Base-by-base conservation (phyloP, 2,797 vertebrate genomes). In the Siniperca undulata region DNA sequence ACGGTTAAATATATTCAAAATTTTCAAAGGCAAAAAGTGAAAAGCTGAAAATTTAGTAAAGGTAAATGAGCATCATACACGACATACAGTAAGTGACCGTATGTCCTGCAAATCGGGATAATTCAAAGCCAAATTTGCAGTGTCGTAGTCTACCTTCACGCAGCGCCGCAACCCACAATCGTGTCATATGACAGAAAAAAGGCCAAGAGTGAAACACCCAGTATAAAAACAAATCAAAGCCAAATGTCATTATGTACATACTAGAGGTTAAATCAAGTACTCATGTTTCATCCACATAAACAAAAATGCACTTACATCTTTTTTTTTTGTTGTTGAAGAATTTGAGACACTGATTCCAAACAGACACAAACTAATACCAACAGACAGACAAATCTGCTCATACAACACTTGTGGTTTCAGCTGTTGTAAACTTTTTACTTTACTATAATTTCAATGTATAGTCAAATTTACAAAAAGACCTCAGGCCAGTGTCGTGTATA, bases 181-280 rank as follows among this genome's bases (percentile, higher is more conserved):
- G 59, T 81, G 77, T 91, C 84, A 77, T 75, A 89, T 80, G 89
- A 94, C 83, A 86, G 85, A 91, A 94, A 94, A 95, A 96, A 93
- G 95, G 93, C 90, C 66, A 89, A 95, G 91, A 94, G 93, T 95
- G 94, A 96, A 96, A 95, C 90, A 92, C 87, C 88, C 86, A 89
- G 92, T 82, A 96, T 93, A 91, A 94, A 93, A 93, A 90, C 89
- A 87, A 94, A 94, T 90, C 93, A 91, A 94, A 93, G 89, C 88
- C 94, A 94, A 89, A 92, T 90, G 84, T 92, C 88, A 93, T 94
- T 96, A 96, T 96, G 96, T 96, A 97, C 96, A 97, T 86, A 94
- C 93, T 94, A 95, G 67, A 91, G 74, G 87, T 93, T 91, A 88
- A 93, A 94, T 95, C 88, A 93, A 94, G 91, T 92, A 92, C 84